These are phyloP conservation scores for Notechis scutatus DNA, from an alignment of 2,113 vertebrate genomes.

Conservation along the genomic window DNA sequence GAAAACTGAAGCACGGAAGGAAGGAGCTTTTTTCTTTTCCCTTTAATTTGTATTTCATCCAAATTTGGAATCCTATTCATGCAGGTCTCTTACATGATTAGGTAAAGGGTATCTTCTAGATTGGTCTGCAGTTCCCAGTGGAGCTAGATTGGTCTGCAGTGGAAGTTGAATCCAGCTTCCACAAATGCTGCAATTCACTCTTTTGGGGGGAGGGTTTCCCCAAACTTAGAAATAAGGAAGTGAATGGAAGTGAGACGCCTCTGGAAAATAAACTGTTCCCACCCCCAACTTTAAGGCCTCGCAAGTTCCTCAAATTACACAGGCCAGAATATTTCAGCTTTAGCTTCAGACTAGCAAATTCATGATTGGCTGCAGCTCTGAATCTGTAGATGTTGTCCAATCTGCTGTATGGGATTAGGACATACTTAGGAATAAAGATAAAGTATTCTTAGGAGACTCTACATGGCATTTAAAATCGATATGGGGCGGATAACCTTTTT, in stretches of 20 bases:
- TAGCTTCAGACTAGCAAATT: background rate
- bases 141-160: background rate
- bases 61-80: background rate
- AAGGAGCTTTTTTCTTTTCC: background rate
- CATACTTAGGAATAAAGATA: background rate
- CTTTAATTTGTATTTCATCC: background rate
- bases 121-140: background rate
- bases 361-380: background rate
- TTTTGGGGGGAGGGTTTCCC: background rate
- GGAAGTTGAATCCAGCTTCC: background rate
- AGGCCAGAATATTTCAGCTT: background rate
- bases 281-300: background rate
- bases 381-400: background rate
- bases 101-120: background rate
- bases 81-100: background rate
- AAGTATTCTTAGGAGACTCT: background rate
- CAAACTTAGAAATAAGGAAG: background rate
- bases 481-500: background rate
- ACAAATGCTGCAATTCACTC: background rate
- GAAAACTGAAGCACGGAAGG: background rate
- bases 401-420: background rate
- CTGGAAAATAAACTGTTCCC: background rate
- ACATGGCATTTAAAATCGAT: background rate
- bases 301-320: background rate
- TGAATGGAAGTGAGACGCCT: background rate